Percentiles rank a stretch among this genome's conserved stretches.
Evolutionary conservation across 2,797 vertebrate species (phyloP).

Genomic region (Peromyscus attwateri): DNA sequence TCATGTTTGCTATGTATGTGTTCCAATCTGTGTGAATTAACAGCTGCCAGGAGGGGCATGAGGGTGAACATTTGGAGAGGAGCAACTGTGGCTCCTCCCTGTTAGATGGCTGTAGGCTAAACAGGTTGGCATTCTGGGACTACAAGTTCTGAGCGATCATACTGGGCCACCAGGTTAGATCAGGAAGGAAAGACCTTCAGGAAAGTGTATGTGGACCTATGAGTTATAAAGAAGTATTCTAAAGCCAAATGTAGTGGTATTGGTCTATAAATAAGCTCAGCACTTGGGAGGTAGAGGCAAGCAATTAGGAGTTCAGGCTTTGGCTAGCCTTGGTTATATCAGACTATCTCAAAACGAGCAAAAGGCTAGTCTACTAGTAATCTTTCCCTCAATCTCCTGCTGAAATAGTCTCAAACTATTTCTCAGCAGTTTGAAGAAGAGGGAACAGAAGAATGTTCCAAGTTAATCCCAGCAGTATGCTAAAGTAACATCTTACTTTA

Average conservation of each 20-base stretch:
- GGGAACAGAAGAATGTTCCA: constrained; percentile 15
- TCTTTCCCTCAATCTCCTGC: background rate
- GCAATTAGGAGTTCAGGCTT: background rate
- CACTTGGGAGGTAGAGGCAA: background rate
- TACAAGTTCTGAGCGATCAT: constrained; percentile 46
- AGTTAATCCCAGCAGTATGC: background rate
- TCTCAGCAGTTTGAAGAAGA: constrained; percentile 63
- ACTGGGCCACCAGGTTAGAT: background rate
- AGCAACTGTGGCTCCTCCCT: background rate
- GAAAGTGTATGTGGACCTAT: constrained; percentile 20
- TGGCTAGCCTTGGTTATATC: background rate
- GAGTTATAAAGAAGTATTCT: constrained; percentile 46
- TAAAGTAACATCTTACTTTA: background rate
- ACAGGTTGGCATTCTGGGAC: background rate
- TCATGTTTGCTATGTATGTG: constrained; percentile 49
- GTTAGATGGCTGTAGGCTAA: background rate
- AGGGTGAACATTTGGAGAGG: constrained; percentile 42
- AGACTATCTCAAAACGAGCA: background rate
- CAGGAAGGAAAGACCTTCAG: background rate
- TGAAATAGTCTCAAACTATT: background rate
- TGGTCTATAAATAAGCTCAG: background rate
- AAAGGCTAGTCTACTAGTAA: constrained; percentile 34
- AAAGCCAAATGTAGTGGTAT: background rate
- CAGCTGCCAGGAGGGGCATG: constrained; percentile 28
- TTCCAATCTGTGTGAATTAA: constrained; percentile 33